phyloP scores from a whole-genome alignment of 2,113 vertebrate species.

The Turnix velox region DNA sequence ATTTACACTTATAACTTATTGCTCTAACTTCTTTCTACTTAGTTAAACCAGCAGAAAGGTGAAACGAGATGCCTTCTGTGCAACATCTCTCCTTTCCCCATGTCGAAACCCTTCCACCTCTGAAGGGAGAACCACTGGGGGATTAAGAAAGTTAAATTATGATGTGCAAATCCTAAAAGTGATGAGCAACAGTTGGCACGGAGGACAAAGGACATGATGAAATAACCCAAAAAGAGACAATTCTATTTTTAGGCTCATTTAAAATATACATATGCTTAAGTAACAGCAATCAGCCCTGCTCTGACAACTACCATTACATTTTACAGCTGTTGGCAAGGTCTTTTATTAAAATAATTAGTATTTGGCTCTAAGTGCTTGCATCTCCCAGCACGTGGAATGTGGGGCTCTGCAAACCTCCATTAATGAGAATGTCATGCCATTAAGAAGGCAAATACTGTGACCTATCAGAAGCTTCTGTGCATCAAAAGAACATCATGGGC shows the following conservation, averaged over 20 bases:
- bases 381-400: background rate
- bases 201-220: background rate
- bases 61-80: background rate
- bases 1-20: background rate
- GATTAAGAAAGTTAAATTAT: background rate
- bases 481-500: background rate
- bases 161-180: background rate
- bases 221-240: background rate
- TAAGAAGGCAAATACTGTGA: background rate
- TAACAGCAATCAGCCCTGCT: background rate
- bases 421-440: accelerated
- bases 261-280: background rate
- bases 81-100: background rate
- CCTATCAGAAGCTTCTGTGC: background rate
- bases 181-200: background rate
- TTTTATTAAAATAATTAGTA: conserved; percentile 8
- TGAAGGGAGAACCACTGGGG: background rate
- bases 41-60: background rate
- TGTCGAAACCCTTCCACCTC: background rate
- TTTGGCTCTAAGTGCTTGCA: background rate
- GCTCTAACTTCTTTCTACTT: background rate
- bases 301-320: background rate
- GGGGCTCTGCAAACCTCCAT: background rate
- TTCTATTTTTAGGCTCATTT: background rate
- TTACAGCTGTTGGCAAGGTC: background rate